Conservation (phyloP, 2,888 invertebrate species). For the Macrophya alboannulata region DNA sequence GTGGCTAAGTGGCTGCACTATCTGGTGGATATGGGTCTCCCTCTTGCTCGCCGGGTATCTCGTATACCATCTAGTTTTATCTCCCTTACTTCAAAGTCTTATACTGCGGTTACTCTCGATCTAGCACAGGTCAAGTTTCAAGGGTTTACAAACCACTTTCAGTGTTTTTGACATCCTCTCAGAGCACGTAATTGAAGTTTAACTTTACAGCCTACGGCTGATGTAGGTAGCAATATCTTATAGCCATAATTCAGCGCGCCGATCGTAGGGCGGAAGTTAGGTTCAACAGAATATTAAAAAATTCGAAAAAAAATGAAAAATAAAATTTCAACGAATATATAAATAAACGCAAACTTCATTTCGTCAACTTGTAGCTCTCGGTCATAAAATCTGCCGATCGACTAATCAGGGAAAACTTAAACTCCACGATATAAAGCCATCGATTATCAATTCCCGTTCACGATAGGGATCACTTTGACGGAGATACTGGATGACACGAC, state of each 20-base stretch:
- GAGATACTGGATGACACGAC: neutral
- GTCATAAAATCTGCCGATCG: neutral
- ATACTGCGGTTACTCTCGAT: conserved; percentile 16
- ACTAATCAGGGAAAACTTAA: neutral
- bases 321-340: neutral
- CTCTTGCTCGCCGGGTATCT: conserved; percentile 1
- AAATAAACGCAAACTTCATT: neutral
- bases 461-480: neutral
- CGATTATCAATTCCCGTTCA: neutral
- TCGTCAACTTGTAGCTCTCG: neutral
- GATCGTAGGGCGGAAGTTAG: neutral
- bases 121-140: conserved; percentile 47
- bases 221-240: neutral
- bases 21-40: conserved; percentile 5
- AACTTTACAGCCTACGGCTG: conserved; percentile 21
- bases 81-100: conserved; percentile 28
- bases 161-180: conserved; percentile 45
- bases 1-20: conserved; percentile 53
- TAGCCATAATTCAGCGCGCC: neutral
- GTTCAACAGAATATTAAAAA: neutral
- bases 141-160: conserved; percentile 9
- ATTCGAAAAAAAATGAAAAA: neutral
- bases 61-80: neutral
- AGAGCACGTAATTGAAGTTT: conserved; percentile 40
- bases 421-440: neutral